Percentiles rank a stretch among this genome's conserved stretches.
Evolutionary conservation across 1,140 invertebrate species (phyloP).

Genomic region (Antheraea mylitta): DNA sequence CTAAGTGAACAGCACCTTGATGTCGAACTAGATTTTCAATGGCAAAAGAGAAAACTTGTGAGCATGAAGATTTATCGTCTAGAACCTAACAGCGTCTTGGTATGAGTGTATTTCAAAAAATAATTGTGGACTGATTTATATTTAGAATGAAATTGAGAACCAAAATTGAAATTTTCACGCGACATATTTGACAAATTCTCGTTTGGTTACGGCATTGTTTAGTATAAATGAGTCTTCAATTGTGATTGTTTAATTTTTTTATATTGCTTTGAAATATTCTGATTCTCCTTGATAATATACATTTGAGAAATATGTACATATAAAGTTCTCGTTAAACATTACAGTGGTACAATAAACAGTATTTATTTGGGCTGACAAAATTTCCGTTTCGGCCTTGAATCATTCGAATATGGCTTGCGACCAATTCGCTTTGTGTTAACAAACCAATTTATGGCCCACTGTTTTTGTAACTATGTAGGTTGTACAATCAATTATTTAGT

Average conservation of each 20-base stretch:
- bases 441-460: background rate
- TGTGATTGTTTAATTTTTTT: background rate
- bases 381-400: constrained; percentile 30
- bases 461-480: background rate
- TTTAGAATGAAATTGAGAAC: background rate
- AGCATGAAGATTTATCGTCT: constrained; percentile 45
- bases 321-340: background rate
- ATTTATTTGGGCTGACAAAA: constrained; percentile 17
- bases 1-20: background rate
- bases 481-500: background rate
- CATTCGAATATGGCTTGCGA: constrained; percentile 25
- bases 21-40: background rate
- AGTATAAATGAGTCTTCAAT: background rate
- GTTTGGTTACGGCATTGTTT: background rate
- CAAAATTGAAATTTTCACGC: no score
- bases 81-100: constrained; percentile 75
- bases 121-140: background rate
- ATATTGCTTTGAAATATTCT: background rate
- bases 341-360: background rate
- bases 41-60: constrained; percentile 17
- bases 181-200: background rate
- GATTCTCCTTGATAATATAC: background rate
- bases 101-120: constrained; percentile 57
- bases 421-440: constrained; percentile 28
- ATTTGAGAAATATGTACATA: background rate